Percentiles rank a stretch among this genome's conserved stretches.
phyloP scores from a whole-genome alignment of 2,888 invertebrate species.

The Pantelozetes paolii region DNA sequence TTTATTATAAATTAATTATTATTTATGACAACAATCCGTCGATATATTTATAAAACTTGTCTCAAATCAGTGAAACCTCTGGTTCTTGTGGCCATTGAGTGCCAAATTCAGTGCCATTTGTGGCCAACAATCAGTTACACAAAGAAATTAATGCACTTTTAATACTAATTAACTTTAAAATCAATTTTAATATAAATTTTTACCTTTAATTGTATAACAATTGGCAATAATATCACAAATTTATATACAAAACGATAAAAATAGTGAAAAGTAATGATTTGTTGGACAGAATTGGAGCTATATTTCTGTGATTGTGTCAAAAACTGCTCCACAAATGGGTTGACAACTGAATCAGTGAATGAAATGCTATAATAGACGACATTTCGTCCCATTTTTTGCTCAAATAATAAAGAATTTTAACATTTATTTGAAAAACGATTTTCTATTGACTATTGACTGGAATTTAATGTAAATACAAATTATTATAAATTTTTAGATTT shows the following conservation, averaged over 20 bases:
- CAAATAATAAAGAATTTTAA: constrained; percentile 5
- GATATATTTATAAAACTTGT: not conserved
- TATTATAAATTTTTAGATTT: not conserved
- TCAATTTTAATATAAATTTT: constrained; percentile 7
- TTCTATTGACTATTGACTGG: not conserved
- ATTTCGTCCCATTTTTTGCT: constrained; percentile 27
- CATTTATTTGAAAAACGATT: not conserved
- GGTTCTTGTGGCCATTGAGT: constrained; percentile 26
- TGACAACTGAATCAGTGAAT: constrained; percentile 11
- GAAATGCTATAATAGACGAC: constrained; percentile 14
- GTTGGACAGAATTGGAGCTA: constrained; percentile 9
- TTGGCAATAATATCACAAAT: constrained; percentile 18
- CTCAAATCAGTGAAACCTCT: not conserved
- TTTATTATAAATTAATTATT: not conserved
- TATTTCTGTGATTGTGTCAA: constrained; percentile 24
- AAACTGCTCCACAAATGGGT: constrained; percentile 2
- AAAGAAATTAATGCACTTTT: not conserved
- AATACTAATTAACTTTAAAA: not conserved
- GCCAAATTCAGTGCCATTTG: constrained; percentile 17
- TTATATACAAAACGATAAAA: not conserved
- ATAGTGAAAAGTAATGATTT: not conserved
- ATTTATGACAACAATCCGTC: constrained; percentile 3
- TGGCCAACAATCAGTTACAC: constrained; percentile 8
- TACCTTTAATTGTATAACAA: constrained; percentile 12
- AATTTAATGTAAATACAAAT: not conserved